These are phyloP conservation scores for Bos taurus DNA, from an alignment of 2,113 vertebrate species.

Conservation along the genomic window ARS-UCD2.0 NC_037332.1:38687001-38687500, in stretches of 20 bases:
- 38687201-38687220: not conserved
- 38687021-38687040: not conserved
- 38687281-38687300: not conserved
- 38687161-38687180: not conserved
- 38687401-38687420: not conserved
- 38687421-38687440: not conserved
- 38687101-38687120: not conserved
- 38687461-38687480: not conserved
- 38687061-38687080: not conserved
- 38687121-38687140: not conserved
- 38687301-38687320: too few species aligned
- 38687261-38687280: not conserved
- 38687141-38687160: not conserved
- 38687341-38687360: not conserved
- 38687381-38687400: not conserved
- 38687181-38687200: not conserved
- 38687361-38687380: not conserved
- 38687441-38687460: not conserved
- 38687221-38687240: not conserved
- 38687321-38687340: not conserved
- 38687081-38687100: not conserved
- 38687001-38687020: not conserved
- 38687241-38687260: not conserved
- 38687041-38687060: not conserved
- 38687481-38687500: not conserved